Percentiles rank a stretch among this genome's conserved stretches.
Evolutionary conservation across 2,797 vertebrate species (phyloP).

Genomic region (Premnoplex brunnescens): DNA sequence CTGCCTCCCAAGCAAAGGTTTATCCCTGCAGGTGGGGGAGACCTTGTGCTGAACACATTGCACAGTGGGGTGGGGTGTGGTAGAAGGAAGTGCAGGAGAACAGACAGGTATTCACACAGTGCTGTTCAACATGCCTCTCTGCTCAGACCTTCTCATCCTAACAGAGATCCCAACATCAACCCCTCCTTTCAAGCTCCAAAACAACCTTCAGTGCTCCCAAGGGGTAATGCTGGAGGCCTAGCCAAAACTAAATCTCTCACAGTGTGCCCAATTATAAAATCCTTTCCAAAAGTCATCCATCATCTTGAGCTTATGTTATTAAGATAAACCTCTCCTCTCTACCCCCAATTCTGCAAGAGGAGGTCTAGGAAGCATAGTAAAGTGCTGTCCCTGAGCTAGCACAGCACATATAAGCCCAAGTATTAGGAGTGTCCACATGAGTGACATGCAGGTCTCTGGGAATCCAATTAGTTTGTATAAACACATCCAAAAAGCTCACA

Average conservation of each 20-base stretch:
- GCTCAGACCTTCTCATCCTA: neutral
- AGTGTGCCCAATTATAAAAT: neutral
- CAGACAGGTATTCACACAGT: neutral
- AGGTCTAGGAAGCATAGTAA: neutral
- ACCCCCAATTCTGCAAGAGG: neutral
- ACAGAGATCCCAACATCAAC: neutral
- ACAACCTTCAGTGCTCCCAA: neutral
- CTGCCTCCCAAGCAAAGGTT: neutral
- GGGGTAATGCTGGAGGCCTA: neutral
- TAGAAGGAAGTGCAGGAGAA: neutral
- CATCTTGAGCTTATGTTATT: neutral
- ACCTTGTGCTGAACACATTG: neutral
- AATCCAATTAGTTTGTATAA: neutral
- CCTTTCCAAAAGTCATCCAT: neutral
- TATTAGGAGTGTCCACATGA: neutral
- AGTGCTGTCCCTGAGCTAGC: neutral
- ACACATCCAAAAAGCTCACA: neutral
- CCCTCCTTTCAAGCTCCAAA: neutral
- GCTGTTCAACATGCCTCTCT: neutral
- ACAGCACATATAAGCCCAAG: neutral
- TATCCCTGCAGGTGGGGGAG: neutral
- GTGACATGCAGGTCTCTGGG: neutral
- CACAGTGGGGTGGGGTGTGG: rapidly evolving
- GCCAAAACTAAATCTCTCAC: neutral
- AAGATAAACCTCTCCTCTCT: neutral